Base-by-base conservation (phyloP, 2,113 vertebrate genomes). In the Platichthys flesus region DNA sequence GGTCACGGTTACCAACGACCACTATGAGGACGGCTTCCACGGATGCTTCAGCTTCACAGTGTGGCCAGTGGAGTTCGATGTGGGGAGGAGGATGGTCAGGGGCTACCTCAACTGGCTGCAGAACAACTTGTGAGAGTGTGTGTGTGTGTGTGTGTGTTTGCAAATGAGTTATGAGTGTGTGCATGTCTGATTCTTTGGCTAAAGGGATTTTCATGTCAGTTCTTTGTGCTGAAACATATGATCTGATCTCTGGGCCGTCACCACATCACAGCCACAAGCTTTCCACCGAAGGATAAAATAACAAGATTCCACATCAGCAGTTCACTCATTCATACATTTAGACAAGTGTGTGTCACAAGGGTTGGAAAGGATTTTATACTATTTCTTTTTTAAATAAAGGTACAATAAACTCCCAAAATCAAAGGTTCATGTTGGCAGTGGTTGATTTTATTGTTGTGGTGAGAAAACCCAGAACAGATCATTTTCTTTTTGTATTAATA, bases 11-110 rank as follows among this genome's bases (percentile, higher is more conserved):
- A 96, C 95, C 3, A 92, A 86, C 0, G 95, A 96, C 13, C 95
- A 99, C 91, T 96, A 95, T 0, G 92, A 95, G 23, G 95, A 96
- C 55, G 96, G 96, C 68, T 99, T 99, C 82, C 98, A 99, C 0
- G 97, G 97, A 18, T 97, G 95, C 67, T 92, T 99, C 88, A 94
- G 92, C 81, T 96, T 99, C n/a, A 93, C 92, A 4, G 58, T 88
- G 24, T 97, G 96, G 95, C 97, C 97, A 0, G 82, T 91, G 6
- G 88, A 95, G 47, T 98, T 98, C 77, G 94, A 95, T 0, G 93
- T 97, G 0, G 97, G 96, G 15, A 67, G 93, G 66, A 92, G 92
- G 86, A 94, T 92, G 67, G 78, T 96, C 77, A 91, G 90, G 40
- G 94, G 93, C 84, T 98, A 96, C 71, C 79, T 99, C 62, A 91